Base-by-base conservation (phyloP, 2,888 invertebrate genomes). In the Agrilus biguttatus region DNA sequence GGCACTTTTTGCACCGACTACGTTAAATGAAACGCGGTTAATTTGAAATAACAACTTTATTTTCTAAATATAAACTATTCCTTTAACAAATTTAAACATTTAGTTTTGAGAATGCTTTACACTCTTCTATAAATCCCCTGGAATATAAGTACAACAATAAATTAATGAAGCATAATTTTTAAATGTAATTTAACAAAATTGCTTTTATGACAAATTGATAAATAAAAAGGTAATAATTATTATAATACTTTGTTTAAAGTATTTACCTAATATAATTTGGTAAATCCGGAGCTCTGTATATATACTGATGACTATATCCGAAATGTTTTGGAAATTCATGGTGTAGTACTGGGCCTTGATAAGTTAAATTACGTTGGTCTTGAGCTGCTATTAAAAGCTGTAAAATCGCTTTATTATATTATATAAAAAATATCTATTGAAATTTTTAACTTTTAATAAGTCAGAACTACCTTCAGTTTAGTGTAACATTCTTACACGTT, bases 241-340 rank as follows among this genome's bases (percentile, higher is more conserved):
- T 5, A 5, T 21, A 6, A 21, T 21, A 7, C 3, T 21, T 7
- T 21, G 5, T 19, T 19, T 19, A 4, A 5, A 5, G 19, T 21
- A 21, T 21, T 53, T 55, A 62, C 63, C 50, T 45, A 37, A 62
- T 55, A 51, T 52, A 57, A 37, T 49, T 41, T 13, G 57, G 56
- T 14, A 62, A 42, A 23, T 54, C 48, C 10, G 58, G 53, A 51
- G 59, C 58, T 17, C 46, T 45, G 19, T 53, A 53, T 28, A 60
- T 52, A 34, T 53, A 51, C 44, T 54, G 46, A 50, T 63, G 63
- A 40, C 53, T 45, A 47, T 55, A 58, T 8, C 55, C 52, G 13
- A 45, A 48, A 12, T 48, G 35, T 13, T 48, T 48, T 13, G 56
- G 47, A 44, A 61, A 54, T 37, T 51, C 37, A 41, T 58, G 54